Percentiles rank a stretch among this genome's conserved stretches.
Conservation (phyloP, 2,888 invertebrate genomes). For the Tenthredo mesomela region DNA sequence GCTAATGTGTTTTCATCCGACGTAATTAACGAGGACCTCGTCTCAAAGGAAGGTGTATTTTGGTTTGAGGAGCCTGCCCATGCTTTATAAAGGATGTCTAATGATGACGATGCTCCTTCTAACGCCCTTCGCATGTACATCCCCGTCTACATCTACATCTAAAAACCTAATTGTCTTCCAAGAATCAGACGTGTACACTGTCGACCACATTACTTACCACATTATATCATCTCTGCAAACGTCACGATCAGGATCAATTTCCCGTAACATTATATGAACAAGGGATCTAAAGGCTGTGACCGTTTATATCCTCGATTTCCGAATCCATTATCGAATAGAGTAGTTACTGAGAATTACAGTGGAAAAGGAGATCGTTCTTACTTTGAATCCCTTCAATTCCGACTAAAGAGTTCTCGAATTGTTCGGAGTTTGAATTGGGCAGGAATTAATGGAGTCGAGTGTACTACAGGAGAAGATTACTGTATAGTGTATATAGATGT, state of each 20-base stretch:
- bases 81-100: conserved; percentile 37
- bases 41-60: conserved; percentile 43
- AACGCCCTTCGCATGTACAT: conserved; percentile 24
- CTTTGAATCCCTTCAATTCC: neutral
- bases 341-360: neutral
- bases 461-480: neutral
- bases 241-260: neutral
- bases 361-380: neutral
- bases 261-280: no score
- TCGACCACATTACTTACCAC: neutral
- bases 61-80: conserved; percentile 2
- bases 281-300: neutral
- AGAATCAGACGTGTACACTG: neutral
- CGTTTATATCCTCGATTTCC: neutral
- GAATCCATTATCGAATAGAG: neutral
- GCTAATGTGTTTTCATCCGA: conserved; percentile 53
- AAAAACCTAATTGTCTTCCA: neutral
- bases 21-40: conserved; percentile 52
- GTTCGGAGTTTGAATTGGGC: neutral
- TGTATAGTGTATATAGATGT: neutral
- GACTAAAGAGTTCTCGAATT: neutral
- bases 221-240: neutral
- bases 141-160: neutral
- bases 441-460: neutral
- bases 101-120: conserved; percentile 27